phyloP scores from a whole-genome alignment of 1,140 invertebrate genomes.

The Cryptotermes secundus region DNA sequence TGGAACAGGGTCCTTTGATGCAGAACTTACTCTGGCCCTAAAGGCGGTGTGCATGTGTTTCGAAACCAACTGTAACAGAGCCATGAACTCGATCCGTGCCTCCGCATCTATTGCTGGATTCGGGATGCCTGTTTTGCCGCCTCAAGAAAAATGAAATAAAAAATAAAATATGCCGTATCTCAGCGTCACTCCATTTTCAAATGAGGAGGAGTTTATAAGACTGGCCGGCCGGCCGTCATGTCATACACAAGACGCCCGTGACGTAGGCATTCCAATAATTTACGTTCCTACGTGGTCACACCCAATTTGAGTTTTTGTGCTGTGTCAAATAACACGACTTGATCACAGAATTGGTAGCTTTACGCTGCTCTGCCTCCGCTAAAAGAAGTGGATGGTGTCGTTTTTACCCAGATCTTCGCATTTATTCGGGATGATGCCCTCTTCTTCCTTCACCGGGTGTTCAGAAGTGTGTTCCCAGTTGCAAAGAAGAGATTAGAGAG shows the following conservation, averaged over 20 bases:
- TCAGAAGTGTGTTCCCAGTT: not conserved
- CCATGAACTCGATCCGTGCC: not conserved
- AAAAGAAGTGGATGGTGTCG: not conserved
- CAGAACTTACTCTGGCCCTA: no score
- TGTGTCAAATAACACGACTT: constrained; percentile 6
- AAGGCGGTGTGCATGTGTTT: not conserved
- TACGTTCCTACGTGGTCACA: not conserved
- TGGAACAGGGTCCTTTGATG: no score
- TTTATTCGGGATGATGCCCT: not conserved
- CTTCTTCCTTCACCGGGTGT: not conserved
- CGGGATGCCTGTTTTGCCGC: not conserved
- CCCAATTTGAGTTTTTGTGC: not conserved
- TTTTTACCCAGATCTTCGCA: no score
- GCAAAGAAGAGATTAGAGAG: not conserved
- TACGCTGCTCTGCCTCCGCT: not conserved
- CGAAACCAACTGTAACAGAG: not conserved
- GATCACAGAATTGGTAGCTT: not conserved
- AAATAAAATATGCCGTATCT: not conserved
- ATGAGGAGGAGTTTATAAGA: constrained; percentile 1
- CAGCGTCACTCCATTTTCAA: not conserved
- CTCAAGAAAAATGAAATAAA: not conserved
- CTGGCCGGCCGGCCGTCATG: no score
- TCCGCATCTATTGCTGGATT: not conserved
- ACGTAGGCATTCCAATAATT: not conserved
- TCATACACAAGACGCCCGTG: no score